Conservation (phyloP, 1,140 invertebrate species). For the Phortica variegata region DNA sequence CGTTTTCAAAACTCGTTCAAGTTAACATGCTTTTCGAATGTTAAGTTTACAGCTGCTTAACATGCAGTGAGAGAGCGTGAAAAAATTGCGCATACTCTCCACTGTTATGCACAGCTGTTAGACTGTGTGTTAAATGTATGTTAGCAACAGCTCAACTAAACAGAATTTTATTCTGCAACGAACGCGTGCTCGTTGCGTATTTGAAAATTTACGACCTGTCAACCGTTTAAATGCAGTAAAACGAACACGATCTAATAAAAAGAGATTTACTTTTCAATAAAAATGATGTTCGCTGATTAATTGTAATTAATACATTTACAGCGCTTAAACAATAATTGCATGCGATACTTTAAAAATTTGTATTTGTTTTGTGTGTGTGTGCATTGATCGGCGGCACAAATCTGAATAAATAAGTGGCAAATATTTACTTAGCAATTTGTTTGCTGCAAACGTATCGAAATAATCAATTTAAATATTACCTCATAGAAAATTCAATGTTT, state of each 20-base stretch:
- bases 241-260: background rate
- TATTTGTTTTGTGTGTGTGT: conserved; percentile 9
- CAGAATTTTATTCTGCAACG: too few species aligned
- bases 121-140: conserved; percentile 8
- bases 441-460: too few species aligned
- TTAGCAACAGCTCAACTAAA: too few species aligned
- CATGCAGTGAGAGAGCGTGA: conserved; percentile 1
- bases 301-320: conserved; percentile 47
- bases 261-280: conserved; percentile 29
- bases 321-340: too few species aligned
- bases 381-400: too few species aligned
- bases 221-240: conserved; percentile 26
- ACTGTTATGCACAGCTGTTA: conserved; percentile 12
- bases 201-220: conserved; percentile 20
- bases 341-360: conserved; percentile 46
- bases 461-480: conserved; percentile 50
- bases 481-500: too few species aligned
- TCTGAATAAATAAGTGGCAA: conserved; percentile 49
- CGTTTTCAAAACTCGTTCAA: background rate
- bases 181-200: too few species aligned
- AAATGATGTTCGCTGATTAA: conserved; percentile 33
- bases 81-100: conserved; percentile 15
- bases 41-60: background rate
- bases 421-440: conserved; percentile 49
- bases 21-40: too few species aligned